These are phyloP conservation scores for Diachasma alloeum DNA, from an alignment of 1,140 invertebrate genomes.

Conservation along the genomic window DNA sequence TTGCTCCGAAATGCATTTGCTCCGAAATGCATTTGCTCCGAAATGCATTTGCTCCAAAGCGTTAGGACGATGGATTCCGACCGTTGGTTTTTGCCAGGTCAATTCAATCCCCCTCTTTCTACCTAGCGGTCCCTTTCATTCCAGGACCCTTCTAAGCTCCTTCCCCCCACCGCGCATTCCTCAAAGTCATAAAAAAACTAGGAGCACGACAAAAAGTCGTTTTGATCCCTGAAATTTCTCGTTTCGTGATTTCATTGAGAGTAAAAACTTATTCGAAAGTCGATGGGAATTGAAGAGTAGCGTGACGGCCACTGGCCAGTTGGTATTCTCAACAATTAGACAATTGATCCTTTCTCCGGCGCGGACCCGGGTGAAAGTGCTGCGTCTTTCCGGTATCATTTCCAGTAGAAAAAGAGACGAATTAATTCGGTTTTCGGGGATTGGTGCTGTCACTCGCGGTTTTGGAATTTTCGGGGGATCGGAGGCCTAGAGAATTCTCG, in stretches of 20 bases:
- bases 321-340: not conserved
- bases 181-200: not conserved
- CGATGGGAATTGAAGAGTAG: not conserved
- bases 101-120: not conserved
- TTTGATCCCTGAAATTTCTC: not conserved
- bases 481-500: not conserved
- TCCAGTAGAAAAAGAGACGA: not conserved
- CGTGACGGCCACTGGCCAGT: not conserved
- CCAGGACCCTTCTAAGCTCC: not conserved
- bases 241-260: too few species aligned
- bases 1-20: too few species aligned
- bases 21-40: too few species aligned
- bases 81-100: not conserved
- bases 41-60: too few species aligned
- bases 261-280: not conserved
- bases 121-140: not conserved
- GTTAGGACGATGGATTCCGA: not conserved
- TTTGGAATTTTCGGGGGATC: too few species aligned
- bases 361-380: not conserved
- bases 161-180: not conserved
- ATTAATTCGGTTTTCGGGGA: not conserved
- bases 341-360: constrained; percentile 4
- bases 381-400: not conserved
- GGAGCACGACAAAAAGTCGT: not conserved
- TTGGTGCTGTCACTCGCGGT: not conserved